These are phyloP conservation scores for Procambarus virginalis DNA, from an alignment of 1,140 invertebrate species.

Conservation along the genomic window DNA sequence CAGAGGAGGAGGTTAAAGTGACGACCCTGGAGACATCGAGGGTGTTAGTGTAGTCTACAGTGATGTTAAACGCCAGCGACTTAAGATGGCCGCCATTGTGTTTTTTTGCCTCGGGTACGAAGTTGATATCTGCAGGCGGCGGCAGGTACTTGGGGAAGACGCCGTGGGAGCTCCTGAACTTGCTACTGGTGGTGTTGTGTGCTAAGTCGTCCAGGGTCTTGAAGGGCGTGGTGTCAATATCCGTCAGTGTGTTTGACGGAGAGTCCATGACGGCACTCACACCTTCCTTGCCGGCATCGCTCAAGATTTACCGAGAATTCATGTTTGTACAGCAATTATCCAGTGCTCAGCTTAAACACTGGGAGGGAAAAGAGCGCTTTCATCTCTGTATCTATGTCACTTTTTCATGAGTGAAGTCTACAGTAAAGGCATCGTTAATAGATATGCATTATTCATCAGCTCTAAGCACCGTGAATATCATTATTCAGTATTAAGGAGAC, in stretches of 20 bases:
- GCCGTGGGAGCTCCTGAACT: slow-evolving; percentile 1
- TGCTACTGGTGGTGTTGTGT: slow-evolving; percentile 12
- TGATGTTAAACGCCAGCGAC: background rate
- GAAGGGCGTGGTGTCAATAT: slow-evolving; percentile 58
- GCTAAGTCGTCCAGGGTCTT: slow-evolving; percentile 22
- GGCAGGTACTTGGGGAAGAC: slow-evolving; percentile 30
- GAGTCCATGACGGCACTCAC: slow-evolving; percentile 15
- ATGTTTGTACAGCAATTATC: no score
- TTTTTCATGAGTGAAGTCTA: no score
- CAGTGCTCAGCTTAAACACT: no score
- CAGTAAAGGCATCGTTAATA: no score
- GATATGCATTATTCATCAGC: no score
- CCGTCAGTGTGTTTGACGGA: slow-evolving; percentile 10
- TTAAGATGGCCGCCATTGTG: background rate
- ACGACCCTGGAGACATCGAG: background rate
- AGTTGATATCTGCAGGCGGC: background rate
- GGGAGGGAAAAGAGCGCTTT: no score
- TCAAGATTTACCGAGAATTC: background rate
- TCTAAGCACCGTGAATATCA: background rate
- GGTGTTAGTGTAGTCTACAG: background rate
- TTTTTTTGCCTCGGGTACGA: background rate
- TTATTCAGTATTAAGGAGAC: background rate
- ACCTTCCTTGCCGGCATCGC: background rate
- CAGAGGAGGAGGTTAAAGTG: background rate
- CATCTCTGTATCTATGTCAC: no score